Evolutionary conservation across 1,140 invertebrate genomes (phyloP), one percentile per base, ranked within the genome.

Genomic region (Chrysomallon squamiferum): DNA sequence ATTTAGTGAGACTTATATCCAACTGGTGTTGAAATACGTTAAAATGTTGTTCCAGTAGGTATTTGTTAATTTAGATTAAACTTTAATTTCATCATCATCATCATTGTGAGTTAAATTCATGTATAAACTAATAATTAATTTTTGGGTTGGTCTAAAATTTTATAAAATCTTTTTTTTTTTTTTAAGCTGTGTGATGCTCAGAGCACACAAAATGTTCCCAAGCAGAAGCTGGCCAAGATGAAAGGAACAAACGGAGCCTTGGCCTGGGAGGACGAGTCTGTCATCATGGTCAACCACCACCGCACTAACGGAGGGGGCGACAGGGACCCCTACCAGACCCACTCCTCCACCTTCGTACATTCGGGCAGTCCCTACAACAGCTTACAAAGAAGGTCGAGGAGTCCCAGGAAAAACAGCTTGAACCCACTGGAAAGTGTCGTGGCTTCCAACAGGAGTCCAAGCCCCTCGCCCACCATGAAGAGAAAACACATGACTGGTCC

Each of bases 231-330:
- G 18, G 32, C 60, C 33, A 68, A 68, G 25, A 62, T 52, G 15
- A 67, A 65, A 29, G 45, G 47, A 1, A 58, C n/a, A 25, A 49
- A 56, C 20, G 61, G 65, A 58, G 50, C 67, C 38, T 52, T 82
- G n/a, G 68, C 71, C 3, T 80, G 75, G 75, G 80, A 81, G 35
- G 77, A 81, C 57, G 78, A 82, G 9, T 69, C 69, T 43, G 77
- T 80, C 9, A 66, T 78, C 18, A 74, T 79, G 62, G 71, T 79
- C 20, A 78, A 74, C 50, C 35, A 38, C 35, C 35, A 38, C 35
- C 15, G 50, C 4, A 65, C 65, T 22, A 62, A 59, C 1, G 32
- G 32, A 41, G 27, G 50, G 47, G 38, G 59, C 59, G 35, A 67
- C 62, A 27, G 66, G 66, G 29, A 29, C 63, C 62, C 54, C 60